Conservation (phyloP, 2,797 vertebrate species). For the Harpagifer antarcticus region DNA sequence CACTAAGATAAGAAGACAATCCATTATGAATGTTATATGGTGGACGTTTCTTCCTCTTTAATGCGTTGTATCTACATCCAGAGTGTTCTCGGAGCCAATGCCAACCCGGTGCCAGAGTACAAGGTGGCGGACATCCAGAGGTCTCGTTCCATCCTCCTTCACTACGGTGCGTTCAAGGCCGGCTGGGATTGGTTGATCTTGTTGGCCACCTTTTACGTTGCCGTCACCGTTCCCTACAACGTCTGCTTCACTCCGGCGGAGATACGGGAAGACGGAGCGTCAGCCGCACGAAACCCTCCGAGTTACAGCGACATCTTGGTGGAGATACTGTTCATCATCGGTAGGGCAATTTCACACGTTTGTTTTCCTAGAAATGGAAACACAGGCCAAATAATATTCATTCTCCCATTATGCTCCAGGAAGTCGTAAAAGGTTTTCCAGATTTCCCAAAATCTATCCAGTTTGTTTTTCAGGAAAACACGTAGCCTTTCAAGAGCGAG, state of each 20-base stretch:
- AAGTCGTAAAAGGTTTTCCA: too few species aligned
- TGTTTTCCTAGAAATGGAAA: not conserved
- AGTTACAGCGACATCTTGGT: slow-evolving; percentile 86
- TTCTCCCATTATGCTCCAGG: too few species aligned
- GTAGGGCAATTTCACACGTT: slow-evolving; percentile 50
- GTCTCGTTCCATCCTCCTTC: slow-evolving; percentile 85
- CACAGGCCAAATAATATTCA: too few species aligned
- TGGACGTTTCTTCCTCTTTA: too few species aligned
- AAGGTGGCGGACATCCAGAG: slow-evolving; percentile 86
- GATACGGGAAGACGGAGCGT: slow-evolving; percentile 76
- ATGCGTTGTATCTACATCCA: slow-evolving; percentile 31
- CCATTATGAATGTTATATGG: slow-evolving; percentile 10
- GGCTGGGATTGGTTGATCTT: slow-evolving; percentile 88
- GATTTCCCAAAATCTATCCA: too few species aligned
- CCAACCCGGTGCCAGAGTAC: slow-evolving; percentile 85
- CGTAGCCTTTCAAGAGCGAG: too few species aligned
- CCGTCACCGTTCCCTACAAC: slow-evolving; percentile 86
- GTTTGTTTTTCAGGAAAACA: too few species aligned
- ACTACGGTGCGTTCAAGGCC: slow-evolving; percentile 87
- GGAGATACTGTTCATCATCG: slow-evolving; percentile 87
- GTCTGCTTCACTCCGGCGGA: slow-evolving; percentile 84
- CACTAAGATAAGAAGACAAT: not conserved
- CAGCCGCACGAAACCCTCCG: slow-evolving; percentile 77
- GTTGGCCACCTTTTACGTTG: slow-evolving; percentile 87
- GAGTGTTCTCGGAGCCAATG: slow-evolving; percentile 85